Base-by-base conservation (phyloP, 1,140 invertebrate species). In the Carcinoscorpius rotundicauda region DNA sequence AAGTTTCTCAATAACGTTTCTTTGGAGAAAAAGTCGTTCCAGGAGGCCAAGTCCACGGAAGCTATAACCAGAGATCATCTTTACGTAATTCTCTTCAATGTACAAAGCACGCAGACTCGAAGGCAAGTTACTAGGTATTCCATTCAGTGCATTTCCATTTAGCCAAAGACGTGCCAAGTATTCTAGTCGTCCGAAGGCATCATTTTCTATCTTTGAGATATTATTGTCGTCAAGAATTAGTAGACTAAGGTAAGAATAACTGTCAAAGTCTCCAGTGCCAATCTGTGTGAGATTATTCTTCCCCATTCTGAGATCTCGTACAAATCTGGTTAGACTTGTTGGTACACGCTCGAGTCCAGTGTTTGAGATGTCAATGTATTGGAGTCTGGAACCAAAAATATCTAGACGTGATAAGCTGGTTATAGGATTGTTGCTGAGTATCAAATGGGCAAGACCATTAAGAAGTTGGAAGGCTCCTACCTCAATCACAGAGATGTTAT, bases 131-230 rank as follows among this genome's bases (percentile, higher is more conserved):
- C 79, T 75, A 4, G 89, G 88, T 59, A 92, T 78, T 4, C 75
- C 76, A 4, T 72, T 74, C 49, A 93, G 78, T 11, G 64, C n/a
- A 60, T 94, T 94, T 64, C 85, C 84, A 66, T 87, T 86, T 8
- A 93, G 78, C 73, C 88, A 87, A 10, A 96, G 79, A 62, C 87
- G 81, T 48, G 86, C 78, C 4, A 97, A 80, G 70, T 86, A 83
- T 70, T 90, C 87, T n/a, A 93, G 74, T 52, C 90, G 81, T 1
- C 88, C 88, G 50, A 95, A 77, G 0, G 91, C 88, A 71, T 92
- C 89, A 51, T 93, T 88, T 75, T 93, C 91, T 4, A 97, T 82
- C 3, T 82, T 78, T 55, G 76, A 77, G 51, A 97, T 82, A 65
- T 81, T 78, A 73, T 93, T 95, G 60, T 86, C 81, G 48, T 87